Percentiles rank a stretch among this genome's conserved stretches.
phyloP scores from a whole-genome alignment of 2,888 invertebrate genomes.

The Laspeyria flexula region DNA sequence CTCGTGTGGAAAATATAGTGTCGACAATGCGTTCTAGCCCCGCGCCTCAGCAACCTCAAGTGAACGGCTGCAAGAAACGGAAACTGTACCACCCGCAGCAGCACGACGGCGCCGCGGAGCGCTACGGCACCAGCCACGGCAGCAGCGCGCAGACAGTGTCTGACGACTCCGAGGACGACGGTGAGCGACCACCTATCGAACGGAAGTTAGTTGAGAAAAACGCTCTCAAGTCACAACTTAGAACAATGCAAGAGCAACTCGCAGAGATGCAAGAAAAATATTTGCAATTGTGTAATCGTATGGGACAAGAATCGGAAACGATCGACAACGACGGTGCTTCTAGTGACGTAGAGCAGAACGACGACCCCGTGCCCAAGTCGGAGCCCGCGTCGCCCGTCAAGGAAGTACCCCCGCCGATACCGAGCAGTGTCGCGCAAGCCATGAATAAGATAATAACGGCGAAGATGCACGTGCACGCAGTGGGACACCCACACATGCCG shows the following conservation, averaged over 20 bases:
- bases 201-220: slow-evolving; percentile 95
- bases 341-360: slow-evolving; percentile 89
- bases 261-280: slow-evolving; percentile 97
- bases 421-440: slow-evolving; percentile 81
- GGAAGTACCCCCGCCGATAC: slow-evolving; percentile 80
- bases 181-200: slow-evolving; percentile 91
- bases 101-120: slow-evolving; percentile 90
- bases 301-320: slow-evolving; percentile 92
- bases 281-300: slow-evolving; percentile 93
- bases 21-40: slow-evolving; percentile 96
- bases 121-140: slow-evolving; percentile 82
- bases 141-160: slow-evolving; percentile 81
- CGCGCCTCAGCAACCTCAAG: slow-evolving; percentile 90
- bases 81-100: slow-evolving; percentile 98
- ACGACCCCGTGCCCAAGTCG: slow-evolving; percentile 82
- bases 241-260: slow-evolving; percentile 95
- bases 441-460: slow-evolving; percentile 89
- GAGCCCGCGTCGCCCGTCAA: slow-evolving; percentile 86
- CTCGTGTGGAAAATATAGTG: slow-evolving; percentile 97
- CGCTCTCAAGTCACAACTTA: slow-evolving; percentile 93
- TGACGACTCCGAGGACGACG: slow-evolving; percentile 92
- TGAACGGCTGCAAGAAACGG: slow-evolving; percentile 97
- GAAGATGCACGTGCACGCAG: slow-evolving; percentile 86
- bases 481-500: slow-evolving; percentile 85
- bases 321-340: slow-evolving; percentile 91